Percentiles rank a stretch among this genome's conserved stretches.
phyloP scores from a whole-genome alignment of 2,797 vertebrate species.

The Artibeus lituratus region DNA sequence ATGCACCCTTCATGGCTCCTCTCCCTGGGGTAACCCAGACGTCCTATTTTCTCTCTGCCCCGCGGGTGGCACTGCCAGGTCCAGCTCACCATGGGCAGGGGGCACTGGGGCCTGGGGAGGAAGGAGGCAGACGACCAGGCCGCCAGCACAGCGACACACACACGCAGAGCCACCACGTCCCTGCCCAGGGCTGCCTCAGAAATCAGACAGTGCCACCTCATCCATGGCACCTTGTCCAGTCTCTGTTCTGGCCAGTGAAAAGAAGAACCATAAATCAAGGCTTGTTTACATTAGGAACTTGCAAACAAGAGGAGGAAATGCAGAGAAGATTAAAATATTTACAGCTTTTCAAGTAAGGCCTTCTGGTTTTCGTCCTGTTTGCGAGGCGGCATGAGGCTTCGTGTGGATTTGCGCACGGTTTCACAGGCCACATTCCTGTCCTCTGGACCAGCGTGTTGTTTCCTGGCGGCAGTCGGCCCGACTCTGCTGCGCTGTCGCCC shows the following conservation, averaged over 20 bases:
- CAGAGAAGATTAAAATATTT: background rate
- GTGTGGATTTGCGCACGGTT: fast-evolving
- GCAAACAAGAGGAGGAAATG: background rate
- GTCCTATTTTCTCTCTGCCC: background rate
- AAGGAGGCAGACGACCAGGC: background rate
- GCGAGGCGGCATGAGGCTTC: fast-evolving
- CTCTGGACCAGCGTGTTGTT: fast-evolving
- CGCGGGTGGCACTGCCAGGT: background rate
- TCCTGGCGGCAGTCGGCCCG: fast-evolving
- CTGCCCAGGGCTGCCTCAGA: fast-evolving
- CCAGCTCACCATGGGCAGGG: fast-evolving
- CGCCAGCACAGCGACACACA: background rate
- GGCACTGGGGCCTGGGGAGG: fast-evolving
- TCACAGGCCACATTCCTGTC: fast-evolving
- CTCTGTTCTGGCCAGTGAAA: background rate
- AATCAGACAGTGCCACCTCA: fast-evolving
- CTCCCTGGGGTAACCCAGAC: background rate
- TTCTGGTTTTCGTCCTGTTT: background rate
- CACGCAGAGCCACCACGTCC: fast-evolving
- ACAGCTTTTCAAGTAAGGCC: background rate
- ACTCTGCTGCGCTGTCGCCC: fast-evolving
- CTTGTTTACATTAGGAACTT: background rate
- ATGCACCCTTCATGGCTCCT: background rate
- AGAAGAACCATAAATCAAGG: background rate
- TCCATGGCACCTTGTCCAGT: fast-evolving